phyloP scores from a whole-genome alignment of 1,140 invertebrate genomes.

The Cherax quadricarinatus region DNA sequence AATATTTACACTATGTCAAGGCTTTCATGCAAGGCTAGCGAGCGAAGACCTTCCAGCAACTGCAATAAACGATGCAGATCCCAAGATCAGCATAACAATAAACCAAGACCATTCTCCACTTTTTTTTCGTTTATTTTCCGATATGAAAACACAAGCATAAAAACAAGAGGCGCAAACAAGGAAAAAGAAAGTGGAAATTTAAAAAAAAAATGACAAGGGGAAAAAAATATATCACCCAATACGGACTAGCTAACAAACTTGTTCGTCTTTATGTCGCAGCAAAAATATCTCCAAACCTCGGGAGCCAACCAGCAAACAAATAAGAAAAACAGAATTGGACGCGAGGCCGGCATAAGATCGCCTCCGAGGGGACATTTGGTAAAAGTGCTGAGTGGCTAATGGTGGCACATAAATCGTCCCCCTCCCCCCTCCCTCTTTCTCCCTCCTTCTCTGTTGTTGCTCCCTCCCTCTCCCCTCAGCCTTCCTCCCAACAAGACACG shows the following conservation, averaged over 20 bases:
- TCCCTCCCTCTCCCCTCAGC: conserved; percentile 8
- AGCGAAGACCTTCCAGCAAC: too few relatives aligned
- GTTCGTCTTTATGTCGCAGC: conserved; percentile 46
- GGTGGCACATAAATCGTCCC: conserved; percentile 69
- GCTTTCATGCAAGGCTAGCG: too few relatives aligned
- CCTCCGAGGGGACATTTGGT: conserved; percentile 69
- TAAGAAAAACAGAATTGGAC: conserved; percentile 71
- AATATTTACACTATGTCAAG: too few relatives aligned
- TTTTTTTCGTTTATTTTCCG: too few relatives aligned
- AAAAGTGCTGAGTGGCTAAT: conserved; percentile 71
- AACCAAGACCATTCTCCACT: too few relatives aligned
- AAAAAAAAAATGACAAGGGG: not conserved
- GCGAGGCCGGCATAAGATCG: conserved; percentile 69
- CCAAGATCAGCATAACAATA: too few relatives aligned
- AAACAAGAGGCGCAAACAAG: not conserved
- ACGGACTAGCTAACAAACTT: conserved; percentile 16
- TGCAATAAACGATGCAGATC: too few relatives aligned
- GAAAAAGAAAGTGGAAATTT: not conserved
- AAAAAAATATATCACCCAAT: not conserved
- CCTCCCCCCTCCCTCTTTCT: conserved; percentile 14
- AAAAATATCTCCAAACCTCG: conserved; percentile 46
- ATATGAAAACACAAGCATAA: not conserved
- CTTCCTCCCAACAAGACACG: not conserved
- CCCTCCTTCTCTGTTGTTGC: not conserved
- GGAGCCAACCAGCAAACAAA: conserved; percentile 61